Evolutionary conservation across 2,888 invertebrate genomes (phyloP), one percentile per base, ranked within the genome.

Genomic region (Drosophila diplacantha): DNA sequence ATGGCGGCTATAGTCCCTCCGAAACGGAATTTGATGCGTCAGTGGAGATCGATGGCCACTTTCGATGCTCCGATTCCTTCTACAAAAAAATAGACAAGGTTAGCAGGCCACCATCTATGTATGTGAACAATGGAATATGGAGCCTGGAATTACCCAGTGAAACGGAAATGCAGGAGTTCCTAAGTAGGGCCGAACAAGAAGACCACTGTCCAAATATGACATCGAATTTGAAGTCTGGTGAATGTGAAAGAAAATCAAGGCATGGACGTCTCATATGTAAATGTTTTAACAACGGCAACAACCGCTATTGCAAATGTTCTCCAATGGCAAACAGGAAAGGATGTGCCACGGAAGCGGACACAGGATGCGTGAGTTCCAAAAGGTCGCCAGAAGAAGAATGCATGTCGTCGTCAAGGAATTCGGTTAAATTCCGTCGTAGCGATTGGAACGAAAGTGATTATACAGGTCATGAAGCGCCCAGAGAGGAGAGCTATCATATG

Each of bases 1-100:
- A 72, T 54, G 69, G 60, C 0, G 75, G 69, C 2, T 75, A 72
- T 20, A 49, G 61, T 3, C 34, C 64, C 14, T 75, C 76, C 0
- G 64, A 59, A 5, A 20, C 43, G 18, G 73, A 64, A 12, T 24
- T 22, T 11, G 58, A 35, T 22, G 9, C 5, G 9, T 8, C 7
- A 16, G 5, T 5, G 9, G 55, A 38, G 0, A 34, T 26, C 12
- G 0, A 29, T 6, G 3, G 8, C 1, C 20, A 12, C 8, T 12
- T n/a, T 18, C 54, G 2, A 14, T 9, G 29, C 29, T 20, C 12
- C 14, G 29, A 29, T 16, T 35, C 35, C 16, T 14, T 35, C 35
- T 14, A 16, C 6, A 29, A 20, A 2, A 26, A 54, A 20, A 54
- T 54, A 12, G 26, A 53, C 9, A 51, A 35, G 26, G n/a, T 53